Conservation (phyloP, 2,113 vertebrate species). For the Galemys pyrenaicus region DNA sequence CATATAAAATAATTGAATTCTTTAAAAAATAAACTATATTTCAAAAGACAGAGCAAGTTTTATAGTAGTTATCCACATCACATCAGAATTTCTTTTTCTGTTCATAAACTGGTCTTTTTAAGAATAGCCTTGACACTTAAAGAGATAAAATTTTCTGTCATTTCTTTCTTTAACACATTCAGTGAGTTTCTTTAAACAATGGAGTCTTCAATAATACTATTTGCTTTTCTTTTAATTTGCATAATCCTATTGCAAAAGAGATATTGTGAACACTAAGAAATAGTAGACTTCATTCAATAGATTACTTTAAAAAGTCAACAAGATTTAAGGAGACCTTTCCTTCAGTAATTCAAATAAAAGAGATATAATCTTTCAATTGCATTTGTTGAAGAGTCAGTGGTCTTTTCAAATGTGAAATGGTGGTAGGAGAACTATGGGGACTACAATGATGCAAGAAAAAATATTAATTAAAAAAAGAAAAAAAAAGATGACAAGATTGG, state of each 20-base stretch:
- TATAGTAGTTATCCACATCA: conserved; percentile 4
- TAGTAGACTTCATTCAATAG: neutral
- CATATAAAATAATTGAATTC: neutral
- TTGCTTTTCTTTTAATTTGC: conserved; percentile 34
- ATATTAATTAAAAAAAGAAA: too few relatives aligned
- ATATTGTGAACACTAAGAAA: neutral
- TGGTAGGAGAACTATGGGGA: too few relatives aligned
- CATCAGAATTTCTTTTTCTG: conserved; percentile 21
- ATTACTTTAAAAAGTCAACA: conserved; percentile 10
- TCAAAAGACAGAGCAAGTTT: neutral
- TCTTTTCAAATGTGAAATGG: neutral
- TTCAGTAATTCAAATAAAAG: neutral
- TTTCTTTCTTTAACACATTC: conserved; percentile 39
- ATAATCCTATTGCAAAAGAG: conserved; percentile 50
- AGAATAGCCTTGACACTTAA: neutral
- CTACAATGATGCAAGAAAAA: too few relatives aligned
- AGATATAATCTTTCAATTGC: neutral
- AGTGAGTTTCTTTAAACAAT: neutral
- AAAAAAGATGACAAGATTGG: neutral
- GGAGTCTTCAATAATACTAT: conserved; percentile 13
- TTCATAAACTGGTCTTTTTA: conserved; percentile 21
- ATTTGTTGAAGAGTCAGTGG: neutral
- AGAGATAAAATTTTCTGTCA: neutral
- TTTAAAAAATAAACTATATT: conserved; percentile 10
- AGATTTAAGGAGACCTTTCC: neutral